Evolutionary conservation across 2,888 invertebrate genomes (phyloP).

Genomic region (Polydrusus tereticollis): DNA sequence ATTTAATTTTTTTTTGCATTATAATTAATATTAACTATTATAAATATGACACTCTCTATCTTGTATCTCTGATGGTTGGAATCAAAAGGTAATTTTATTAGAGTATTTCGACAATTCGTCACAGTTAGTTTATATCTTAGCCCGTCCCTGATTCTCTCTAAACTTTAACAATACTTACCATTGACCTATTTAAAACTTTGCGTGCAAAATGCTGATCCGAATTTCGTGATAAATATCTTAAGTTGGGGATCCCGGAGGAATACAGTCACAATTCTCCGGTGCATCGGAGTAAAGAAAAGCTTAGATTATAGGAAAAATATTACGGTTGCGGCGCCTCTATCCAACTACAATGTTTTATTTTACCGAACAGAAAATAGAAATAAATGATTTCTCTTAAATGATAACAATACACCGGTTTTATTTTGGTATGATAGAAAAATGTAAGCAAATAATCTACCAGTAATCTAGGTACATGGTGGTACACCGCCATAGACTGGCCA

Average conservation of each 20-base stretch:
- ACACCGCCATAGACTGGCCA: too few relatives aligned
- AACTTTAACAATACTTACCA: slow-evolving; percentile 36
- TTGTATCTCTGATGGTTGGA: too few relatives aligned
- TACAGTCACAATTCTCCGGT: slow-evolving; percentile 40
- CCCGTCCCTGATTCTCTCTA: background rate
- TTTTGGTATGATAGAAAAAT: too few relatives aligned
- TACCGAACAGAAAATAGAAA: slow-evolving; percentile 1
- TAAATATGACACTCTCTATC: too few relatives aligned
- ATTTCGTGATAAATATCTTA: slow-evolving; percentile 48
- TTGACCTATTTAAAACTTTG: slow-evolving; percentile 34
- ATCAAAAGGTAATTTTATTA: too few relatives aligned
- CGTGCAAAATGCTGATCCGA: slow-evolving; percentile 31
- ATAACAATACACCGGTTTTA: too few relatives aligned
- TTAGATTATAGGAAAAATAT: slow-evolving; percentile 43
- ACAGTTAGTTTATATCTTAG: too few relatives aligned
- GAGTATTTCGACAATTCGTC: too few relatives aligned
- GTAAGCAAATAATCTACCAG: too few relatives aligned
- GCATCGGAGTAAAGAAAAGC: slow-evolving; percentile 33
- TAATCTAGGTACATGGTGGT: too few relatives aligned
- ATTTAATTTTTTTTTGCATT: too few relatives aligned
- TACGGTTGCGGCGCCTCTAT: slow-evolving; percentile 29
- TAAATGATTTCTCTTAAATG: background rate
- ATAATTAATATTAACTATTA: too few relatives aligned
- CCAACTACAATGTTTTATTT: slow-evolving; percentile 27
- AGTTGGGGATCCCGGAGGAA: slow-evolving; percentile 30